These are phyloP conservation scores for Lagopus muta DNA, from an alignment of 2,113 vertebrate species.

Conservation along the genomic window DNA sequence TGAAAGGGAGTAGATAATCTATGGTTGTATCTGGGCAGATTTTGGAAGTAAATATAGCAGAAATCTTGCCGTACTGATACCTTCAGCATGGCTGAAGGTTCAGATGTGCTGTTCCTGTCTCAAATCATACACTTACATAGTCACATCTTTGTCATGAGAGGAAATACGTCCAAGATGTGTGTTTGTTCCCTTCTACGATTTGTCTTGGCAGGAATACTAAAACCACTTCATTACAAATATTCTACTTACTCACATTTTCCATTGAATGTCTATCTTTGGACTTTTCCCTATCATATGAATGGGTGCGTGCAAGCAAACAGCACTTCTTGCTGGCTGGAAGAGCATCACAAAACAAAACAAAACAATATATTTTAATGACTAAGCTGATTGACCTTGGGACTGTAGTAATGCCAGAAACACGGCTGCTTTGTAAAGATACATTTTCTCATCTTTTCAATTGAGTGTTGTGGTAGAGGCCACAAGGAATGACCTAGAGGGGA, in stretches of 20 bases:
- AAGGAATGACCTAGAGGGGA: neutral
- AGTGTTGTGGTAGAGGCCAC: neutral
- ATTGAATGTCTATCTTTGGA: neutral
- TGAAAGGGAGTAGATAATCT: neutral
- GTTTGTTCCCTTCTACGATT: neutral
- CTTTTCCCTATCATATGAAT: neutral
- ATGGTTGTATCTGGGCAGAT: neutral
- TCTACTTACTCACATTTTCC: constrained; percentile 4
- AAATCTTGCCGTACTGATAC: neutral
- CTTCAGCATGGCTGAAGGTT: neutral
- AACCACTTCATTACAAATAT: neutral
- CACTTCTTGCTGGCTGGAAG: neutral
- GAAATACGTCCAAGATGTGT: neutral
- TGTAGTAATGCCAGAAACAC: neutral
- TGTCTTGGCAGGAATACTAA: neutral
- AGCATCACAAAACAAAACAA: neutral
- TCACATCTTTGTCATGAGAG: neutral
- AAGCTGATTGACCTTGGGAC: neutral
- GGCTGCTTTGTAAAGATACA: neutral
- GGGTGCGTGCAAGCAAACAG: neutral
- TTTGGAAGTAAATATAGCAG: neutral
- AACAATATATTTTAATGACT: neutral
- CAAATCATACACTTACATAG: neutral
- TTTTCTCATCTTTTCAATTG: neutral
- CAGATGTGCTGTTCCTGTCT: neutral